These are phyloP conservation scores for Zygogramma bicolorata DNA, from an alignment of 2,888 invertebrate genomes.

Conservation along the genomic window DNA sequence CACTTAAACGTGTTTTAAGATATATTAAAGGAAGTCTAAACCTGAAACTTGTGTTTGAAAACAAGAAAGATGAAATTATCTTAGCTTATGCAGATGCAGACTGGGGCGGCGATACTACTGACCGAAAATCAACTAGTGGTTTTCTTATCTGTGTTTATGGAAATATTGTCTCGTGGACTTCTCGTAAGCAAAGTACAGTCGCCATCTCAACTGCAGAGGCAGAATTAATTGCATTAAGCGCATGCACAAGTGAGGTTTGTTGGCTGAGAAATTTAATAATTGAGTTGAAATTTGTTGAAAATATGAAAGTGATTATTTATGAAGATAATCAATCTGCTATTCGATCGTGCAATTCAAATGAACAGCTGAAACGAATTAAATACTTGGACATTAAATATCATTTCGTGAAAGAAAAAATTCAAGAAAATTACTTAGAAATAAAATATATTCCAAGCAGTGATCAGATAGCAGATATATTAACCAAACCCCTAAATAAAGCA, in stretches of 20 bases:
- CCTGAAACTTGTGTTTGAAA: too few relatives aligned
- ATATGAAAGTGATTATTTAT: too few relatives aligned
- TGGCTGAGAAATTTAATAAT: conserved; percentile 33
- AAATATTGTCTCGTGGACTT: conserved; percentile 56
- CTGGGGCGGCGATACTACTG: conserved; percentile 27
- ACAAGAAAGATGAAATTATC: too few relatives aligned
- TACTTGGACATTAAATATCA: too few relatives aligned
- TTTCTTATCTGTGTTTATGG: conserved; percentile 37
- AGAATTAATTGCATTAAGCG: too few relatives aligned
- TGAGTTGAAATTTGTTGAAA: conserved; percentile 26
- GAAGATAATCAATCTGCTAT: too few relatives aligned
- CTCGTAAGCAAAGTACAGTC: conserved; percentile 33
- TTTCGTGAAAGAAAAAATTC: conserved; percentile 27
- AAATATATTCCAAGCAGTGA: conserved; percentile 22
- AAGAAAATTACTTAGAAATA: conserved; percentile 22
- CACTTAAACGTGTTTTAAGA: neutral
- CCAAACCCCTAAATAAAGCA: conserved; percentile 25
- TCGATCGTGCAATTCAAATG: conserved; percentile 21
- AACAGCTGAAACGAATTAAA: conserved; percentile 32
- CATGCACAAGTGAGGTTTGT: conserved; percentile 28
- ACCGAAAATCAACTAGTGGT: conserved; percentile 68
- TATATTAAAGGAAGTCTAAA: conserved; percentile 24
- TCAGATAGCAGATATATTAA: conserved; percentile 24
- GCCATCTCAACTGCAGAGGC: conserved; percentile 38
- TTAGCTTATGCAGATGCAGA: too few relatives aligned